phyloP scores from a whole-genome alignment of 1,140 invertebrate species.

The silkworm (Bombyx mori) region ASM3026992v2 NC_085114.1:12943501-12944000 shows the following conservation, averaged over 20 bases:
- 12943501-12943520: conserved; percentile 19
- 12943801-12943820: neutral
- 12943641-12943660: conserved; percentile 3
- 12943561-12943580: conserved; percentile 25
- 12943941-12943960: conserved; percentile 30
- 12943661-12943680: conserved; percentile 58
- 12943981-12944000: conserved; percentile 45
- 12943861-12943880: conserved; percentile 23
- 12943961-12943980: conserved; percentile 51
- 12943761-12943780: too few relatives aligned
- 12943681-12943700: conserved; percentile 56
- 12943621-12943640: conserved; percentile 33
- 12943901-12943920: conserved; percentile 40
- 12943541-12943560: conserved; percentile 57
- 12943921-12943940: conserved; percentile 43
- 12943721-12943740: conserved; percentile 48
- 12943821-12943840: conserved; percentile 1
- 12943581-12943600: conserved; percentile 38
- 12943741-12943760: conserved; percentile 9
- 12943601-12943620: conserved; percentile 31
- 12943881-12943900: conserved; percentile 35
- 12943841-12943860: conserved; percentile 22
- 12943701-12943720: conserved; percentile 50
- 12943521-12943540: conserved; percentile 5
- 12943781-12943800: neutral